These are phyloP conservation scores for Enteromius radiatus DNA, from an alignment of 2,797 vertebrate genomes.

Conservation along the genomic window DNA sequence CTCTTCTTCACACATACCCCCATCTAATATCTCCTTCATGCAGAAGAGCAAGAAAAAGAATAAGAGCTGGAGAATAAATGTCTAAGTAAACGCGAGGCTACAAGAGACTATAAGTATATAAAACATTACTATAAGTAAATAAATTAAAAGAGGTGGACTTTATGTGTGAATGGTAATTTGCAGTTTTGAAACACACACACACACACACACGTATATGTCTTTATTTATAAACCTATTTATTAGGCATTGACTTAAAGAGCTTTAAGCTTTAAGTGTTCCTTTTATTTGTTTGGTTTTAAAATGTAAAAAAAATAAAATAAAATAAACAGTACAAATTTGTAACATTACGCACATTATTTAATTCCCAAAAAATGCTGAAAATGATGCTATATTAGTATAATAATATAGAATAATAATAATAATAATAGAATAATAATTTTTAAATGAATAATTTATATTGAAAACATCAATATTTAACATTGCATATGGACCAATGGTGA, in stretches of 20 bases:
- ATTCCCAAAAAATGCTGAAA: background rate
- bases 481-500: background rate
- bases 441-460: too few relatives aligned
- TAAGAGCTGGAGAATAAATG: slow-evolving; percentile 54
- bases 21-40: slow-evolving; percentile 34
- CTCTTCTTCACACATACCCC: slow-evolving; percentile 5
- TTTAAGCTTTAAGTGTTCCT: background rate
- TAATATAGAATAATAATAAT: too few relatives aligned
- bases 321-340: background rate
- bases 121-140: background rate
- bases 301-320: too few relatives aligned
- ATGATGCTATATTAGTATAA: too few relatives aligned
- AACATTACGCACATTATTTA: background rate
- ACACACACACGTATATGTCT: background rate
- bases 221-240: background rate
- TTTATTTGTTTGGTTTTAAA: background rate
- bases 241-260: background rate
- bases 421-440: too few relatives aligned
- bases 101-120: background rate
- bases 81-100: background rate
- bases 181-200: background rate
- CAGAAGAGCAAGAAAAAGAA: slow-evolving; percentile 27
- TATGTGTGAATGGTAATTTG: background rate
- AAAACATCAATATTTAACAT: background rate
- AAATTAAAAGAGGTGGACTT: background rate